Base-by-base conservation (phyloP, 2,888 invertebrate species). In the Cepaea hortensis region DNA sequence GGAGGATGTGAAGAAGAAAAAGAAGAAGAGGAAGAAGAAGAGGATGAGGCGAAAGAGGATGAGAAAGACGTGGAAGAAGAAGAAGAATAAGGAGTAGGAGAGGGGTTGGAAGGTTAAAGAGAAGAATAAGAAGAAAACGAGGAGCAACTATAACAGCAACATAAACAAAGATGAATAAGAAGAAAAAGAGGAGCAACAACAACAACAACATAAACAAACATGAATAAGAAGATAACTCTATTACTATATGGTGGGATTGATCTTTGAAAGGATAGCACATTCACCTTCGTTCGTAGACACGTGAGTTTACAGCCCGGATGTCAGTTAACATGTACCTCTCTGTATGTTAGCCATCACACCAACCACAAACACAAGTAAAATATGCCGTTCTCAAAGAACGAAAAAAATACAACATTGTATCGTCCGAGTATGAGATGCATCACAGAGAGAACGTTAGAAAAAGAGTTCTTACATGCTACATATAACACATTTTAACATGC, bases 31-130 rank as follows among this genome's bases (percentile, higher is more conserved):
- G 46, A 55, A 23, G 65, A 73, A 73, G 23, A 72, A 68, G 72
- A 50, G 81, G 73, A 81, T 70, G 70, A 77, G 61, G 73, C 46
- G 55, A 70, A 81, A 76, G 73, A 55, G 81, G 81, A 85, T 50
- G 55, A 46, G 65, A 50, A 77, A 79, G 79, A 76, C 23, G n/a
- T 46, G 46, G 46, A 50, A 70, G 72, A 4, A 70, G 48, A 35
- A 35, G 35, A 70, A 48, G 48, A 1, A 70, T n/a, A 68, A 70
- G 46, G 0, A 70, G 72, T 48, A n/a, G 50, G 20, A 70, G 70
- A 70, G 5, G 13, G 20, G 9, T 18, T 6, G n/a, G n/a, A n/a
- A 18, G 18, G 70, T 6, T 6, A 70, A 70, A n/a, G 20, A n/a
- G 70, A 70, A 70, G 70, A 70, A 70, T 3, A n/a, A 70, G 70